phyloP scores from a whole-genome alignment of 2,113 vertebrate species.

The Anarhynchus alexandrinus region DNA sequence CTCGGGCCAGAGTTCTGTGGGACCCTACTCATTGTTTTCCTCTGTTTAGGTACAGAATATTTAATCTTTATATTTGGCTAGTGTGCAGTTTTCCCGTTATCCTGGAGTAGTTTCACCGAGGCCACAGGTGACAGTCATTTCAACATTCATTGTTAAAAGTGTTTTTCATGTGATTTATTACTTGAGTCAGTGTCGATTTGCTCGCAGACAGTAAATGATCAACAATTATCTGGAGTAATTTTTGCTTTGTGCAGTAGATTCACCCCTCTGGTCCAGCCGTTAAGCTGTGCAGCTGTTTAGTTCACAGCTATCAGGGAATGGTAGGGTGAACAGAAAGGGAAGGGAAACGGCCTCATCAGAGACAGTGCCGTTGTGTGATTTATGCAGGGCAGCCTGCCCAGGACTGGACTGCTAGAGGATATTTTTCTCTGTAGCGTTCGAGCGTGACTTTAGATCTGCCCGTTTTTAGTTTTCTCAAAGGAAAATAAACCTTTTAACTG shows the following conservation, averaged over 20 bases:
- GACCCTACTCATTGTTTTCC: neutral
- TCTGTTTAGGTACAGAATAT: neutral
- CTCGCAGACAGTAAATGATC: neutral
- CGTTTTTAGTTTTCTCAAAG: neutral
- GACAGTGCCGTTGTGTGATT: constrained; percentile 1
- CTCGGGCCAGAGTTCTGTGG: neutral
- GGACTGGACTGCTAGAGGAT: neutral
- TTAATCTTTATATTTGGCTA: neutral
- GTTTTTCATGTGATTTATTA: neutral
- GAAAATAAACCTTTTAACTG: neutral
- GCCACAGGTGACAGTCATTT: neutral
- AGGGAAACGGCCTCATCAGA: neutral
- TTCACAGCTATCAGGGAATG: neutral
- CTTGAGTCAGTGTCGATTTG: neutral
- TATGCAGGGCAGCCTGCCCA: constrained; percentile 31
- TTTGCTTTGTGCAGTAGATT: neutral
- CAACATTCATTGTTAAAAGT: neutral
- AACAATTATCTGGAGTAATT: neutral
- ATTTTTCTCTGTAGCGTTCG: neutral
- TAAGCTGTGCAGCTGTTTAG: neutral
- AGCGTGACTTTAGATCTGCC: neutral
- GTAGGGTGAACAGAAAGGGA: neutral
- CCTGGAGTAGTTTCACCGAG: neutral
- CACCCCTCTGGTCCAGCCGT: neutral
- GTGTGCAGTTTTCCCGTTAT: neutral